phyloP scores from a whole-genome alignment of 2,797 vertebrate species.

The Momotus momota region DNA sequence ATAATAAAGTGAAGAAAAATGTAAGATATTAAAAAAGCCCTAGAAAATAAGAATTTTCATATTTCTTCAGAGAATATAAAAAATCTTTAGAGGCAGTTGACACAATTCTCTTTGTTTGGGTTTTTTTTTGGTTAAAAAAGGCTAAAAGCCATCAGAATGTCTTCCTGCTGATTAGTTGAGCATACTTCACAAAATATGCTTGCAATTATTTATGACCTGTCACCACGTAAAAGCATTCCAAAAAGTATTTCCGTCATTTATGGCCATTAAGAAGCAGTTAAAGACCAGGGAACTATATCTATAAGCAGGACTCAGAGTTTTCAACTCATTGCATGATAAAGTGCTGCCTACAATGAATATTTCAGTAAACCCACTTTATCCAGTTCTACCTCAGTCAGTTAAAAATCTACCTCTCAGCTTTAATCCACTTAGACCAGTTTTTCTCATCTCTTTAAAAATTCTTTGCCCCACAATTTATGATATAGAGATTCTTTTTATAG shows the following conservation, averaged over 20 bases:
- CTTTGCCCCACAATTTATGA: neutral
- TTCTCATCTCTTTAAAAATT: neutral
- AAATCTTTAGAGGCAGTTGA: neutral
- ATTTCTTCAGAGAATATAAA: neutral
- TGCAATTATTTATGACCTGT: neutral
- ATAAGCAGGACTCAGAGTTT: neutral
- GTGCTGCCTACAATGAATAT: neutral
- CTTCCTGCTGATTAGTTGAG: neutral
- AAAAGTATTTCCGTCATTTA: neutral
- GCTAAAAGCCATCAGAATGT: neutral
- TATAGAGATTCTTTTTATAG: constrained; percentile 4
- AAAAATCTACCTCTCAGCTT: neutral
- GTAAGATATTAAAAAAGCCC: neutral
- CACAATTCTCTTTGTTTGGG: neutral
- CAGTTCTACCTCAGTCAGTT: neutral
- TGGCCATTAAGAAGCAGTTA: neutral
- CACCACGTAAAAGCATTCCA: neutral
- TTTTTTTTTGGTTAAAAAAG: neutral
- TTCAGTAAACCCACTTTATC: neutral
- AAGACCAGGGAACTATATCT: neutral
- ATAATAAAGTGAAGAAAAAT: neutral
- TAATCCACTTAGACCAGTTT: neutral
- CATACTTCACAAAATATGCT: neutral
- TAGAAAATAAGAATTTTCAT: neutral
- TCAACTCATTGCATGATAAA: neutral